Base-by-base conservation (phyloP, 2,888 invertebrate genomes). In the Lamellibrachia columna region DNA sequence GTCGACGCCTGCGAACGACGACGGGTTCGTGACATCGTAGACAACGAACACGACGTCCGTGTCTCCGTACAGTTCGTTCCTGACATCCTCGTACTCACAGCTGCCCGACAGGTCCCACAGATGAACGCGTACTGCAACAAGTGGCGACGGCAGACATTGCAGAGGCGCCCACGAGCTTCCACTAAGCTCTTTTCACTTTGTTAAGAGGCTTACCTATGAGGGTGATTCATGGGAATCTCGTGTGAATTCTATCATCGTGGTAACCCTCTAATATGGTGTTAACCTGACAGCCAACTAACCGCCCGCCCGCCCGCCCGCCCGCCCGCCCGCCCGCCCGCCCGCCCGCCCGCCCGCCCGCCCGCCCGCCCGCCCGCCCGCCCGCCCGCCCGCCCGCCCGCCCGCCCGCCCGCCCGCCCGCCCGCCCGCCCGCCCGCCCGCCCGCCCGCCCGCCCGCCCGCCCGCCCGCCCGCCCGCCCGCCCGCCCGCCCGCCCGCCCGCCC, bases 21-120 rank as follows among this genome's bases (percentile, higher is more conserved):
- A 94, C 53, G 93, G 93, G 93, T 95, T 95, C 2, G 96, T 96
- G 93, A 96, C 95, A 93, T 96, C 96, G 95, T 94, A 96, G 11
- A 95, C 95, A 4, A 96, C 93, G 92, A 96, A 96, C 11, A 96
- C 95, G 52, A 95, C 96, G 93, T 96, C 96, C 7, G 95, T 95
- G 90, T 95, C 95, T 7, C 94, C 94, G 93, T 96, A 96, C 7
- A 96, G 94, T 92, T 96, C 96, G 94, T 96, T 96, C 90, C 96
- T 93, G 7, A 96, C 96, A 92, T 96, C 96, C 52, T 95, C 93
- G 93, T 96, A 96, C 90, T 96, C 96, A 7, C 95, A 93, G 92
- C 95, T 95, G 1, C 96, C 96, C 1, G 96, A 96, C 52, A 96
- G 93, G 92, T 96, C 96, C 96, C 96, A 96, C 15, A 96, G 93